These are phyloP conservation scores for Archaeoteleia sp. DNA, from an alignment of 2,888 invertebrate species.

Conservation along the genomic window DNA sequence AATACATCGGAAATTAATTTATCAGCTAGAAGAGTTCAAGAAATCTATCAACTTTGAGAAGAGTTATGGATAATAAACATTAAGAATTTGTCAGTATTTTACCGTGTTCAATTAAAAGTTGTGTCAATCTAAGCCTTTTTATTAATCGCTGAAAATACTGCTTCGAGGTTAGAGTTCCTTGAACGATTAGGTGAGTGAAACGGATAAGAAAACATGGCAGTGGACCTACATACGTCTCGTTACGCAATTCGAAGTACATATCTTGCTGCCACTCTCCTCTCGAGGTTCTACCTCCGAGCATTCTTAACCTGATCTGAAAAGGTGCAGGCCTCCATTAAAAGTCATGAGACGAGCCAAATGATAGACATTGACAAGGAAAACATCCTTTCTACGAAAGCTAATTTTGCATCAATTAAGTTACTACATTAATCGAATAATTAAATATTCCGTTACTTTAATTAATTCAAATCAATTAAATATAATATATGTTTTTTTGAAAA, in stretches of 20 bases:
- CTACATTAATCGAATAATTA: no score
- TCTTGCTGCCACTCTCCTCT: conserved; percentile 37
- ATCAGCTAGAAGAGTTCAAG: no score
- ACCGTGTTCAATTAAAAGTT: no score
- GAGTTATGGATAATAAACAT: no score
- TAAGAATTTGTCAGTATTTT: no score
- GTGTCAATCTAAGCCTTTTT: conserved; percentile 4
- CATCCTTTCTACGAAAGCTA: no score
- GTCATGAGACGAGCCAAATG: conserved; percentile 35
- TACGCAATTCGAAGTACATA: conserved; percentile 42
- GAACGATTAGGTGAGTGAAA: conserved; percentile 41
- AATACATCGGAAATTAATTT: no score
- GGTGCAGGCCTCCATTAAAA: conserved; percentile 27
- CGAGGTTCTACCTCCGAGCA: conserved; percentile 24
- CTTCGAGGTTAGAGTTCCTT: conserved; percentile 29
- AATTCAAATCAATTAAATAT: no score
- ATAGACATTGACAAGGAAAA: conserved; percentile 24
- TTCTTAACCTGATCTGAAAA: conserved; percentile 42
- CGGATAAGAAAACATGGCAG: conserved; percentile 30
- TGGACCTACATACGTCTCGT: conserved; percentile 48
- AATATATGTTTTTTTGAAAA: no score
- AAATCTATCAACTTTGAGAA: no score
- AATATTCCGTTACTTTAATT: no score
- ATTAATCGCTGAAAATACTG: conserved; percentile 12
- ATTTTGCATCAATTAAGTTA: no score